A percentile compares a stretch with the other conserved stretches of the same genome.
These are phyloP conservation scores for Anolis carolinensis DNA, from an alignment of 2,113 vertebrate genomes.

Conservation along the genomic window DNA sequence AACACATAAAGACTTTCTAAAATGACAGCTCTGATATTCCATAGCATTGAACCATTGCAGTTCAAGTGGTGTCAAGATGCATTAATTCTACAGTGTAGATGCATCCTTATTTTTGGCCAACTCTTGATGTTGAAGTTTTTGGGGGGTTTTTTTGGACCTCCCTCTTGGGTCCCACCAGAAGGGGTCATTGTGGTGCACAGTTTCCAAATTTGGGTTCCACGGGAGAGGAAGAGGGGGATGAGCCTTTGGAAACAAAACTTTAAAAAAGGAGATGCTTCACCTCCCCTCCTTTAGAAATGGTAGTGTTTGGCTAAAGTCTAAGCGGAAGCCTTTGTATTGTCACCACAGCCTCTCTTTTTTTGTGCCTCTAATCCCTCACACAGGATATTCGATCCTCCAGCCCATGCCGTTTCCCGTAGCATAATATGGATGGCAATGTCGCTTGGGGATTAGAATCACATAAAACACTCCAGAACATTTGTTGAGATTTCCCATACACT, in stretches of 20 bases:
- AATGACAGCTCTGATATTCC: too few relatives aligned
- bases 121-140: conserved; percentile 9
- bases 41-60: too few relatives aligned
- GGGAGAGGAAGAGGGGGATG: conserved; percentile 25
- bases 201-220: not conserved
- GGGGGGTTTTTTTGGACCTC: too few relatives aligned
- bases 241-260: conserved; percentile 7
- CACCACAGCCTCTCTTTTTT: conserved; percentile 27
- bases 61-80: too few relatives aligned
- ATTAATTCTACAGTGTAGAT: not conserved
- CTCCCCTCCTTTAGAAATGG: conserved; percentile 26
- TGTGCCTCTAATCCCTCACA: conserved; percentile 41
- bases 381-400: conserved; percentile 34
- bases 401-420: not conserved
- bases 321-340: conserved; percentile 36
- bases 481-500: conserved; percentile 36
- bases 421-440: conserved; percentile 27
- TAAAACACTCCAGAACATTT: conserved; percentile 59
- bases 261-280: not conserved
- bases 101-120: conserved; percentile 23
- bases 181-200: rapidly evolving
- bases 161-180: conserved; percentile 29
- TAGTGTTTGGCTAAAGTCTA: conserved; percentile 13
- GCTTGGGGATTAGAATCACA: conserved; percentile 34
- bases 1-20: too few relatives aligned